Conservation (phyloP, 2,888 invertebrate species). For the Tryphoninae sp. region DNA sequence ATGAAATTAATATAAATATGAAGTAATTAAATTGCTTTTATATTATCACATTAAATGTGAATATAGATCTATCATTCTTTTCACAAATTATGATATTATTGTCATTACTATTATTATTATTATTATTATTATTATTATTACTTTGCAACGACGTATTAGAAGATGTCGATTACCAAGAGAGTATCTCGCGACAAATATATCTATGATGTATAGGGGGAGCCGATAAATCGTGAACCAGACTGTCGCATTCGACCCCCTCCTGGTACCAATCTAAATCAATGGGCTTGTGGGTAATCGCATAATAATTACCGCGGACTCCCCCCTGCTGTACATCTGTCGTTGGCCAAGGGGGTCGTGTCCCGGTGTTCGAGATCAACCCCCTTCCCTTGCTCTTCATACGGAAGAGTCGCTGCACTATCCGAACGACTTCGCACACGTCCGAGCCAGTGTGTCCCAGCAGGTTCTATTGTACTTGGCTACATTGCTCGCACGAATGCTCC, state of each 20-base stretch:
- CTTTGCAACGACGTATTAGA: background rate
- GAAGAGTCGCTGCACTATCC: constrained; percentile 67
- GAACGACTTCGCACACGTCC: constrained; percentile 65
- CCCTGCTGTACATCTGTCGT: constrained; percentile 79
- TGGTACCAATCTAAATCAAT: constrained; percentile 80
- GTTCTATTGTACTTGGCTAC: constrained; percentile 76
- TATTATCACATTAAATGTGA: too few species aligned
- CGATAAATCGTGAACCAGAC: constrained; percentile 62
- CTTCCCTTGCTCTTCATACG: constrained; percentile 51
- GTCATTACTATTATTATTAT: background rate
- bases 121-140: background rate
- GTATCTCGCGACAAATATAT: constrained; percentile 49
- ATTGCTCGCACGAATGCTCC: constrained; percentile 69
- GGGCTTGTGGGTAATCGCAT: constrained; percentile 81
- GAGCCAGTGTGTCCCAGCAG: constrained; percentile 73
- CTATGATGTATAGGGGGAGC: constrained; percentile 6
- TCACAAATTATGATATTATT: background rate
- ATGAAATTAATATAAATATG: too few species aligned
- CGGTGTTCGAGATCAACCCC: constrained; percentile 49
- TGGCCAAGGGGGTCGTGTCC: constrained; percentile 71
- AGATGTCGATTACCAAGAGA: constrained; percentile 38
- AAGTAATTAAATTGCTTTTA: too few species aligned
- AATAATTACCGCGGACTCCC: constrained; percentile 80
- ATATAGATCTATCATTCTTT: too few species aligned
- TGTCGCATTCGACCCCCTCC: constrained; percentile 73